These are phyloP conservation scores for Petrocephalus zakoni DNA, from an alignment of 2,113 vertebrate species.

Conservation along the genomic window DNA sequence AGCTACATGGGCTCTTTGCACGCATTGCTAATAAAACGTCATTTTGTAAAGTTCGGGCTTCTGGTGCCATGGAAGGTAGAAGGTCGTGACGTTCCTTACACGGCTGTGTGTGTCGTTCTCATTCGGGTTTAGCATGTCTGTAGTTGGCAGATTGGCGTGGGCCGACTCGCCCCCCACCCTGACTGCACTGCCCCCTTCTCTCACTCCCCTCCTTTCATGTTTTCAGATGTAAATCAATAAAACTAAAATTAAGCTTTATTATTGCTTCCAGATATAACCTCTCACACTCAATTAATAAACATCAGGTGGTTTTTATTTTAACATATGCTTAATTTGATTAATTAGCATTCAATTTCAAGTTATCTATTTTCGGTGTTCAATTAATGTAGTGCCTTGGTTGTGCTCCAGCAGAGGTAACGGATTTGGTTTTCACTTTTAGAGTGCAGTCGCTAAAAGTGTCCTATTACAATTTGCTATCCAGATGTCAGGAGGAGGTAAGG, in stretches of 20 bases:
- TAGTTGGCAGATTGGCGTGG: neutral
- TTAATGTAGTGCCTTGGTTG: neutral
- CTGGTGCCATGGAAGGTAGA: neutral
- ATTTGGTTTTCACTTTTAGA: neutral
- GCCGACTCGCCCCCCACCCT: neutral
- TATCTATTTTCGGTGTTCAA: neutral
- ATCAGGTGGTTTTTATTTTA: neutral
- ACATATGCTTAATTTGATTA: neutral
- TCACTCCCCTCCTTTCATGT: neutral
- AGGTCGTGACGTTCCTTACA: too few relatives aligned
- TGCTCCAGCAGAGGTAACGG: neutral
- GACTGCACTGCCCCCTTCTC: neutral
- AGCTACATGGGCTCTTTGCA: neutral
- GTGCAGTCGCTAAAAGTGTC: neutral
- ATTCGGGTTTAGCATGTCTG: neutral
- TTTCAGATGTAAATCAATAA: slow-evolving; percentile 3
- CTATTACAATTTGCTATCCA: neutral
- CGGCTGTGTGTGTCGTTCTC: neutral
- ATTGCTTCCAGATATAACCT: neutral
- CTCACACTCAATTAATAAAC: neutral
- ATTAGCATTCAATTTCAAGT: neutral
- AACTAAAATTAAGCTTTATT: neutral
- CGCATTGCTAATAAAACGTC: neutral
- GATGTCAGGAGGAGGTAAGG: neutral
- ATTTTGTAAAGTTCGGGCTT: neutral